Conservation (phyloP, 2,113 vertebrate species). For the Albula goreensis region DNA sequence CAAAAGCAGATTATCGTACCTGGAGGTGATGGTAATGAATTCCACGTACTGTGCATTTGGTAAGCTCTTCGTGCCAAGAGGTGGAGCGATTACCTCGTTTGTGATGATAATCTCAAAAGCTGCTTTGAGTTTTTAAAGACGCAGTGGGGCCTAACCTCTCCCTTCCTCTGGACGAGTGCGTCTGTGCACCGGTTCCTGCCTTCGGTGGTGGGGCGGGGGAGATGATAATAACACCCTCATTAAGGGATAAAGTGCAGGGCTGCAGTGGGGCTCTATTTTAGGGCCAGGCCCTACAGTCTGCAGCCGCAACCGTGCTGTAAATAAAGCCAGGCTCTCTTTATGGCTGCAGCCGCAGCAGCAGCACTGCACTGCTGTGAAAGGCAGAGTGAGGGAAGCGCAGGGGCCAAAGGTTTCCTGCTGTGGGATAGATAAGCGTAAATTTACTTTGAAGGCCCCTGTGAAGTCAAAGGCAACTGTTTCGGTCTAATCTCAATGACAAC, state of each 20-base stretch:
- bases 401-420: conserved; percentile 34
- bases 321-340: background rate
- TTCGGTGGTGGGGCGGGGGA: background rate
- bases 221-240: conserved; percentile 22
- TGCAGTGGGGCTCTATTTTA: background rate
- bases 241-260: no score
- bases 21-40: conserved; percentile 42
- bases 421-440: conserved; percentile 23
- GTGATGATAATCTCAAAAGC: conserved; percentile 71
- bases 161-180: conserved; percentile 18
- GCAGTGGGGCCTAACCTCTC: conserved; percentile 50
- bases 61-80: conserved; percentile 68
- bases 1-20: conserved; percentile 50
- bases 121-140: conserved; percentile 66
- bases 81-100: conserved; percentile 63
- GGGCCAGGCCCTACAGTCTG: background rate
- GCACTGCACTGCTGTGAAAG: conserved; percentile 15
- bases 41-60: conserved; percentile 55
- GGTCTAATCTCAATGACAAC: conserved; percentile 29
- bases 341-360: background rate
- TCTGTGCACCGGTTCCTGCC: background rate
- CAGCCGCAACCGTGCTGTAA: no score
- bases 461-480: conserved; percentile 27
- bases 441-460: background rate
- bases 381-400: background rate